Evolutionary conservation across 2,888 invertebrate genomes (phyloP), one percentile per base, ranked within the genome.

Genomic region (Cephonodes hylas): DNA sequence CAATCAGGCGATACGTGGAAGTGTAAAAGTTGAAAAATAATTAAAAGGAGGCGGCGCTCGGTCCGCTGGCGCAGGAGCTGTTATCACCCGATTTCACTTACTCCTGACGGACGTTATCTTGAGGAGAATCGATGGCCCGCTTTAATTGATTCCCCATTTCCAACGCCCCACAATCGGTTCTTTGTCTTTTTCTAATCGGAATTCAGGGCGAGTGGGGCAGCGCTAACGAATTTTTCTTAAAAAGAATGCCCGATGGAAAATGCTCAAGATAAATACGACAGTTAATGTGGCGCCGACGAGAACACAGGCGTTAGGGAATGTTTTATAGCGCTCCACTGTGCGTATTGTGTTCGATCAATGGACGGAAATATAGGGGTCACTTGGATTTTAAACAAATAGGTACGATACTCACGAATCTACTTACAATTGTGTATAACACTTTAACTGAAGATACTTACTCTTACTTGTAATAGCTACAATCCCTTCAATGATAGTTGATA

Each of bases 101-200:
- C 78, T 64, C 62, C 72, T 80, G 86, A 83, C 82, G 74, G 86
- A 83, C 88, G 76, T 85, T 87, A 89, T 87, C 89, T 85, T 61
- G 66, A 66, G 68, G 69, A 78, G 78, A 83, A 91, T 91, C 91
- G 86, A 91, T 88, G 88, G 87, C 80, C 74, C 81, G 75, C 86
- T 88, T 91, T 92, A 91, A 91, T 91, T 91, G 91, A 91, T 91
- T 91, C 85, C 79, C 85, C 75, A 80, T 77, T 84, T 80, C 75
- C 77, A 79, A 74, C 78, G 77, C 72, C 76, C 83, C 76, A 82
- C 85, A 86, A 84, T 82, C 83, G 82, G 72, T 78, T 79, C 87
- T 89, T 89, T 89, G 89, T 89, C 87, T 89, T 85, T 81, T 81
- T 83, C 85, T 84, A 86, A 87, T 89, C 85, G 87, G 80, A 82